Conservation (phyloP, 2,888 invertebrate genomes). For the Sceliomorpha sp. region DNA sequence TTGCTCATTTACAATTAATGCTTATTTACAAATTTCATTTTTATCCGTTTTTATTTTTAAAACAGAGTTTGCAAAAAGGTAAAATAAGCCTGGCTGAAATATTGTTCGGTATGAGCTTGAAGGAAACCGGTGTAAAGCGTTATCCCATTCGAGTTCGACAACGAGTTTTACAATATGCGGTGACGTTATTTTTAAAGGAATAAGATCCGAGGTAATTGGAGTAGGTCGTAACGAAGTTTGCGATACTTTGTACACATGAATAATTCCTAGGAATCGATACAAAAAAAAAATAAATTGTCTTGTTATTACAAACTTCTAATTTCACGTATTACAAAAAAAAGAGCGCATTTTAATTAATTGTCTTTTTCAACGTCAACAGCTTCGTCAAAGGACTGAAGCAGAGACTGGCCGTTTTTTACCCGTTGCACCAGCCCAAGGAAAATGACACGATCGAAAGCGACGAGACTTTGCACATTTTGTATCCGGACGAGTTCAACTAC, state of each 20-base stretch:
- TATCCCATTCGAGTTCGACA: slow-evolving; percentile 92
- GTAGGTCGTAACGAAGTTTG: too few species aligned
- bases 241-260: too few species aligned
- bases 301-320: too few species aligned
- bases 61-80: slow-evolving; percentile 89
- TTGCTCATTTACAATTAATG: too few species aligned
- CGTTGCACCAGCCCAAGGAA: slow-evolving; percentile 84
- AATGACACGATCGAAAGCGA: slow-evolving; percentile 73
- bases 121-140: slow-evolving; percentile 93
- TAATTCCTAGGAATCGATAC: too few species aligned
- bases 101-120: slow-evolving; percentile 94
- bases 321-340: too few species aligned
- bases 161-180: slow-evolving; percentile 92
- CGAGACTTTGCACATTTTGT: slow-evolving; percentile 88
- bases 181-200: slow-evolving; percentile 92
- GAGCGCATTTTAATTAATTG: too few species aligned
- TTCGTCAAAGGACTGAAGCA: slow-evolving; percentile 87
- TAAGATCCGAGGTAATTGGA: slow-evolving; percentile 89
- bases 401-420: slow-evolving; percentile 87
- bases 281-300: too few species aligned
- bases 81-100: slow-evolving; percentile 93
- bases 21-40: slow-evolving; percentile 4
- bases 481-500: slow-evolving; percentile 93
- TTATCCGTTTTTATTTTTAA: slow-evolving; percentile 8
- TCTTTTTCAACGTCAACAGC: too few species aligned